Conservation (phyloP, 2,888 invertebrate genomes). For the Dasysyrphus tricinctus region DNA sequence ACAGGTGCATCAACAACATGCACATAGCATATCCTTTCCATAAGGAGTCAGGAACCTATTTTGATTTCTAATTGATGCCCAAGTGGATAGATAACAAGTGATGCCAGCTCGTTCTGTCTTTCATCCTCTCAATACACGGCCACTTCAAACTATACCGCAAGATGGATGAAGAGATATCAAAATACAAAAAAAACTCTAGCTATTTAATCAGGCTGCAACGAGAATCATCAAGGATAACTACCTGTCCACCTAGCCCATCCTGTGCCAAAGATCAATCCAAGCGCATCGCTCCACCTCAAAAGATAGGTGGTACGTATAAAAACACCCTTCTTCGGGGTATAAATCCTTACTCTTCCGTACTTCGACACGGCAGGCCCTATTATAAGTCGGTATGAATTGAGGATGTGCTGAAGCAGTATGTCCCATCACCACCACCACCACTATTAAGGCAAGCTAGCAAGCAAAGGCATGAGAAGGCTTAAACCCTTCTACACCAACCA, state of each 20-base stretch:
- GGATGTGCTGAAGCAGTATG: slow-evolving; percentile 70
- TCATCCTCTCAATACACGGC: slow-evolving; percentile 43
- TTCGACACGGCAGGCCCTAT: slow-evolving; percentile 50
- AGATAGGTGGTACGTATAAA: slow-evolving; percentile 34
- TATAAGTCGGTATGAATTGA: slow-evolving; percentile 73
- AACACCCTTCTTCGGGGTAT: slow-evolving; percentile 49
- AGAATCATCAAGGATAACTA: slow-evolving; percentile 76
- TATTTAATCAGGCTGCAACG: slow-evolving; percentile 75
- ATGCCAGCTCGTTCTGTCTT: slow-evolving; percentile 61
- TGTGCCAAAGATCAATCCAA: slow-evolving; percentile 65
- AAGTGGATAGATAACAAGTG: slow-evolving; percentile 72
- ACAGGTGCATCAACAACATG: slow-evolving; percentile 67
- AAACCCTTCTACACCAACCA: slow-evolving; percentile 55
- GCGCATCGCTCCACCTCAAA: slow-evolving; percentile 53
- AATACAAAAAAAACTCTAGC: slow-evolving; percentile 34
- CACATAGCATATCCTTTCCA: slow-evolving; percentile 43
- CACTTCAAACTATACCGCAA: slow-evolving; percentile 67
- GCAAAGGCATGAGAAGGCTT: slow-evolving; percentile 61
- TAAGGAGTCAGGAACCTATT: slow-evolving; percentile 57
- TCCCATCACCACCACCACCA: background rate
- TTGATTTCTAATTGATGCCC: slow-evolving; percentile 75
- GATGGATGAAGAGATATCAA: slow-evolving; percentile 23
- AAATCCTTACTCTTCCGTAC: slow-evolving; percentile 66
- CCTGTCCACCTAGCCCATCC: slow-evolving; percentile 40
- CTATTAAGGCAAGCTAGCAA: slow-evolving; percentile 3